Conservation (phyloP, 2,888 invertebrate species). For the Sphaerophoria rueppellii region DNA sequence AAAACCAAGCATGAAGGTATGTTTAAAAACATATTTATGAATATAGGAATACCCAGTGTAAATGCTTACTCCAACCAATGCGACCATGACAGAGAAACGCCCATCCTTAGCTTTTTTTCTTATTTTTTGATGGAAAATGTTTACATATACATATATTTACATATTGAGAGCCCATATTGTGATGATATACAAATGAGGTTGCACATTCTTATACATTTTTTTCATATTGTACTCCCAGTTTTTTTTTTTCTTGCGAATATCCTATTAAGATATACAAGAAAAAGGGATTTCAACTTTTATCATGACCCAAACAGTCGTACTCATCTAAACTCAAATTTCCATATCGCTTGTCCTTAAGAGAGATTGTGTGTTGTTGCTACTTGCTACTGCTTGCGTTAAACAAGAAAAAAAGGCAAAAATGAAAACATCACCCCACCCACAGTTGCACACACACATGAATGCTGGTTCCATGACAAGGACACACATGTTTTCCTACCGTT, state of each 20-base stretch:
- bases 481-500: conserved; percentile 33
- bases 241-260: conserved; percentile 27
- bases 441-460: neutral
- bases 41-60: conserved; percentile 20
- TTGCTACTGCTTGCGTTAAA: conserved; percentile 1
- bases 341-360: conserved; percentile 67
- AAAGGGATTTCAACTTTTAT: conserved; percentile 67
- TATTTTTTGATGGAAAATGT: conserved; percentile 19
- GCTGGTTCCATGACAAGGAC: conserved; percentile 26
- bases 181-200: conserved; percentile 71
- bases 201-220: conserved; percentile 34
- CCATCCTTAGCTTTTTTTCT: conserved; percentile 48
- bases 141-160: conserved; percentile 27
- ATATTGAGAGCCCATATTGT: conserved; percentile 57
- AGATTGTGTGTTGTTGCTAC: conserved; percentile 10
- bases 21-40: neutral
- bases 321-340: conserved; percentile 69
- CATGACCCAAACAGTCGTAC: conserved; percentile 70
- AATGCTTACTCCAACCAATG: conserved; percentile 48
- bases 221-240: conserved; percentile 57
- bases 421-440: neutral
- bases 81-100: conserved; percentile 65
- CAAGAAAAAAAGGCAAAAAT: conserved; percentile 3
- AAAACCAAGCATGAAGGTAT: conserved; percentile 47
- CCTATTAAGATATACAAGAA: conserved; percentile 66